Base-by-base conservation (phyloP, 1,140 invertebrate genomes). In the Gerris buenoi region DNA sequence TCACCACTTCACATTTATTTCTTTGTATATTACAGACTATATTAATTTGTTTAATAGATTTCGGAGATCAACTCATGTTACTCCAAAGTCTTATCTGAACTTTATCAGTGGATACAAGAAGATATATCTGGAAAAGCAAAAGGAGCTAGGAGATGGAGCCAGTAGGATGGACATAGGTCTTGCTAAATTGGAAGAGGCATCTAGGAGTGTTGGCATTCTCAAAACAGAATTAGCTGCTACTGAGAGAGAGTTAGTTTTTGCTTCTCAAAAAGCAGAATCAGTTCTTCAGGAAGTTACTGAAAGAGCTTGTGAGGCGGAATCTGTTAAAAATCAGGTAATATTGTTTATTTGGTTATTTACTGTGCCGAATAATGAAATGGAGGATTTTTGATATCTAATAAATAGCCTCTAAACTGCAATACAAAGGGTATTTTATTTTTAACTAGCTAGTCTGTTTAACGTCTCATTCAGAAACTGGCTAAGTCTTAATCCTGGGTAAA, bases 31-130 rank as follows among this genome's bases (percentile, higher is more conserved):
- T n/a, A n/a, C n/a, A n/a, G n/a, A n/a, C n/a, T n/a, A n/a, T n/a
- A n/a, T n/a, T n/a, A n/a, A n/a, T n/a, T n/a, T n/a, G n/a, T n/a
- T n/a, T n/a, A n/a, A 46, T 33, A 86, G 84, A 71, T 96, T 93
- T 74, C 84, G 95, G 27, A 82, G 95, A 70, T 89, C 93, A 0
- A 95, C 93, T 63, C 94, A 97, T 77, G 95, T 97, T 2, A 98
- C 95, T 23, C 95, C 95, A 10, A 97, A 97, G 79, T 97, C 95
- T 0, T 98, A 97, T 77, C 77, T 98, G 18, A 96, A 94, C 73
- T 97, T 98, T 77, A 91, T 98, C 66, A 88, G 88, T 64, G 92
- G 93, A 25, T 98, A 97, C 75, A 97, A 97, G 80, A 89, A 87
- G 64, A 91, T 97, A 69, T 97, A 98, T 76, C 83, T 86, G 68